Conservation (phyloP, 2,888 invertebrate species). For the Cactoblastis cactorum region DNA sequence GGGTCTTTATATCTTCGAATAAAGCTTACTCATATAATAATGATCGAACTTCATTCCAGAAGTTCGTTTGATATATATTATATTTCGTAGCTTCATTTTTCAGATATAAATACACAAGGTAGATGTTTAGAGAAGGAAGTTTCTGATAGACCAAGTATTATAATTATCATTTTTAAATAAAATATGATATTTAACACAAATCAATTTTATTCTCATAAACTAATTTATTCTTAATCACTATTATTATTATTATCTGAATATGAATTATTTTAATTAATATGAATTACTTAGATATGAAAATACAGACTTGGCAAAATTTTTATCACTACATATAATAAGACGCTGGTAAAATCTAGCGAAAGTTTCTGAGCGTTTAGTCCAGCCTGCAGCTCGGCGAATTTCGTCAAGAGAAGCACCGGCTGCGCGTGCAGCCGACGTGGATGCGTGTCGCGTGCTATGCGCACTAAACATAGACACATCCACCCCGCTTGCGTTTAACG, state of each 20-base stretch:
- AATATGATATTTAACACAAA: not conserved
- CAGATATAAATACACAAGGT: not conserved
- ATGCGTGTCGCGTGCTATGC: not conserved
- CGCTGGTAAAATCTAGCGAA: not conserved
- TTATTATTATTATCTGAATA: not conserved
- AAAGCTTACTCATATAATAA: not conserved
- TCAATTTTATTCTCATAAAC: not conserved
- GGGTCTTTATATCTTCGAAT: not conserved
- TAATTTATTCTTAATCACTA: not conserved
- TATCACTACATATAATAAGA: not conserved
- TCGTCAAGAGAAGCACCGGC: not conserved
- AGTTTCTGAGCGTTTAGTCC: not conserved
- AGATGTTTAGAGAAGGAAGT: constrained; percentile 8
- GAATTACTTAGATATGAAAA: not conserved
- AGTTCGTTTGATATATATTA: not conserved
- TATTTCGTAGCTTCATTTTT: not conserved
- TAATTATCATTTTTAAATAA: not conserved
- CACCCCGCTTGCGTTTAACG: not conserved
- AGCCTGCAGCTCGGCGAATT: not conserved
- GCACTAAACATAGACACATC: not conserved
- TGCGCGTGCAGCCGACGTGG: not conserved
- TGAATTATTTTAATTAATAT: not conserved
- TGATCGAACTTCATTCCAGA: not conserved
- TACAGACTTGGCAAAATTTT: not conserved
- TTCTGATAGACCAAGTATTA: not conserved